Percentiles rank a stretch among this genome's conserved stretches.
Conservation (phyloP, 2,113 vertebrate species). For the Sylvia atricapilla region DNA sequence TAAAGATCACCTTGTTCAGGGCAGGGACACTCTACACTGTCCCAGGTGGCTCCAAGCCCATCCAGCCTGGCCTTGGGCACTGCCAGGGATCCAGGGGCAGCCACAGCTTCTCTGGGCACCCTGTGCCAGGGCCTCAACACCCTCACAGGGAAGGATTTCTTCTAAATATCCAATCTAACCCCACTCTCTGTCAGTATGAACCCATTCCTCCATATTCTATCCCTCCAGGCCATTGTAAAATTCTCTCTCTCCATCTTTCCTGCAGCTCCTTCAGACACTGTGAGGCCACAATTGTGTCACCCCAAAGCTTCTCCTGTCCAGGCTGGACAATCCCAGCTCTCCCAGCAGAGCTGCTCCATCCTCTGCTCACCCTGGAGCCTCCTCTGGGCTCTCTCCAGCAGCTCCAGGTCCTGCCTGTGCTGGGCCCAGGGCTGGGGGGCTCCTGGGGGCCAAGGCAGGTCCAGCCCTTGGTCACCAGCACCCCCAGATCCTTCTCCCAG, state of each 20-base stretch:
- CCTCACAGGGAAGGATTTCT: accelerated
- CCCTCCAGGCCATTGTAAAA: no score
- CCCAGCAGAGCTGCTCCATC: neutral
- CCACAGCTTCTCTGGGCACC: neutral
- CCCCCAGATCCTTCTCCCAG: no score
- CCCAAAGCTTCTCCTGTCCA: neutral
- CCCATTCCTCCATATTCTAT: neutral
- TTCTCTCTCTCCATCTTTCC: neutral
- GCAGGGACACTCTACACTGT: neutral
- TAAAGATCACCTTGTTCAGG: neutral
- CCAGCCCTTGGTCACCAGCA: neutral
- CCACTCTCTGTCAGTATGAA: neutral
- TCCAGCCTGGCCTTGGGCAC: accelerated
- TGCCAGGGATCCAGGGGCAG: neutral
- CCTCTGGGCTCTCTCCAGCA: neutral
- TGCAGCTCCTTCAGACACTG: neutral
- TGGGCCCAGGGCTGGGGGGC: neutral
- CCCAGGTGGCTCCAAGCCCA: accelerated
- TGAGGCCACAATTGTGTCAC: accelerated
- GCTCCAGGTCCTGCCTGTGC: neutral
- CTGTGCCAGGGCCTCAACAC: neutral
- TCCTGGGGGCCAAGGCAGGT: neutral
- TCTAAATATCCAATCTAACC: neutral
- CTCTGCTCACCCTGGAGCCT: neutral
- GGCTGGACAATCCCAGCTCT: neutral